Evolutionary conservation across 2,797 vertebrate species (phyloP), one percentile per base, ranked within the genome.

Genomic region (Pangasius macronema): DNA sequence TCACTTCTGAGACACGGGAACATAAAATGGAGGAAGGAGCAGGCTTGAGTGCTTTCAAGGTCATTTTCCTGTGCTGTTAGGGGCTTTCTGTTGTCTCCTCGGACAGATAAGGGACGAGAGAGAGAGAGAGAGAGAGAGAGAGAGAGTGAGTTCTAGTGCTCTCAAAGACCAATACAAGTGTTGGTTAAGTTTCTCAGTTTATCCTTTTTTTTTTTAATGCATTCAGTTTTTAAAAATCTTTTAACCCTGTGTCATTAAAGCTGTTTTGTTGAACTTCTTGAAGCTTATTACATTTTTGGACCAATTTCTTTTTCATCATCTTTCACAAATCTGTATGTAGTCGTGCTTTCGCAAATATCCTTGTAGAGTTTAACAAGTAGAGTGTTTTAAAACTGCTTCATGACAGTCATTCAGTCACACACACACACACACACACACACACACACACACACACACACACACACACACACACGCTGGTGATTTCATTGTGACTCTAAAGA

Each of bases 21-120:
- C 20, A 61, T 14, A 42, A 82, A 46, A 82, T 82, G 59, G 27
- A 65, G 61, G 24, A 20, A 49, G 27, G 39, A 51, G 16, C 59
- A 65, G 24, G 42, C 42, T 20, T 10, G 27, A 82, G 61, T 82
- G 80, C 59, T 67, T 83, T 83, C 61, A 83, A 67, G 61, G 81
- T 67, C n/a, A 67, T 67, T 51, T 51, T n/a, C 51, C 42, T 33
- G 42, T 51, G 61, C 42, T 67, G n/a, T 33, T 20, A n/a, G 1
- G 27, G 39, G 16, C 39, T 5, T 46, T 46, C 6, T 18, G 6
- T 8, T 2, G 3, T 82, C 24, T 18, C 6, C 7, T 55, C 5
- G 9, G 10, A 20, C 2, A n/a, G 80, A 63, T 46, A 63, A 63
- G 6, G 8, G 57, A 2, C 0, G 24, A 42, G 13, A 14, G 57